These are phyloP conservation scores for Dreissena polymorpha DNA, from an alignment of 1,140 invertebrate species.

Conservation along the genomic window DNA sequence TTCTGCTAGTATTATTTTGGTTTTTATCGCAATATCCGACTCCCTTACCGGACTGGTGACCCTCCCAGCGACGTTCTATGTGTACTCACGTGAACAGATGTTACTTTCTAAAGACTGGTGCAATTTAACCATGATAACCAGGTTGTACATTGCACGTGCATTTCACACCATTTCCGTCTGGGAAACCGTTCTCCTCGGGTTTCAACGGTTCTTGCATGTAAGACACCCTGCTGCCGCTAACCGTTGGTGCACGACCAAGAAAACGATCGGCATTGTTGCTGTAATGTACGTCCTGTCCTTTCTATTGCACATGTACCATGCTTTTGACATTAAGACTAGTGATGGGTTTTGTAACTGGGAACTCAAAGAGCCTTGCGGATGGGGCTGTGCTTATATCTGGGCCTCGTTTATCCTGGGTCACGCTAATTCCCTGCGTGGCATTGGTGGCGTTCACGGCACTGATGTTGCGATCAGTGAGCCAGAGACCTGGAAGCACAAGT, in stretches of 20 bases:
- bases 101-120: conserved; percentile 36
- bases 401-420: conserved; percentile 8
- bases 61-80: conserved; percentile 37
- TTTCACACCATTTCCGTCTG: conserved; percentile 49
- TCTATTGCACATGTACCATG: conserved; percentile 39
- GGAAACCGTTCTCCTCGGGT: conserved; percentile 28
- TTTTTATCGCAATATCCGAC: no score
- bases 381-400: conserved; percentile 46
- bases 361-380: conserved; percentile 32
- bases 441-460: background rate
- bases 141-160: conserved; percentile 46
- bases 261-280: conserved; percentile 5
- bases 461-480: conserved; percentile 3
- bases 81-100: conserved; percentile 19
- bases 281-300: conserved; percentile 22
- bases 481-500: background rate
- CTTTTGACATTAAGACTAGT: conserved; percentile 40
- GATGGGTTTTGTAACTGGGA: conserved; percentile 31
- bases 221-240: background rate
- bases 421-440: conserved; percentile 14
- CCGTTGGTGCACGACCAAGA: conserved; percentile 18
- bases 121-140: conserved; percentile 21
- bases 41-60: conserved; percentile 2
- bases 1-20: no score
- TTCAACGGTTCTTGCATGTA: conserved; percentile 23